These are phyloP conservation scores for Itoplectis maculator DNA, from an alignment of 2,888 invertebrate species.

Conservation along the genomic window DNA sequence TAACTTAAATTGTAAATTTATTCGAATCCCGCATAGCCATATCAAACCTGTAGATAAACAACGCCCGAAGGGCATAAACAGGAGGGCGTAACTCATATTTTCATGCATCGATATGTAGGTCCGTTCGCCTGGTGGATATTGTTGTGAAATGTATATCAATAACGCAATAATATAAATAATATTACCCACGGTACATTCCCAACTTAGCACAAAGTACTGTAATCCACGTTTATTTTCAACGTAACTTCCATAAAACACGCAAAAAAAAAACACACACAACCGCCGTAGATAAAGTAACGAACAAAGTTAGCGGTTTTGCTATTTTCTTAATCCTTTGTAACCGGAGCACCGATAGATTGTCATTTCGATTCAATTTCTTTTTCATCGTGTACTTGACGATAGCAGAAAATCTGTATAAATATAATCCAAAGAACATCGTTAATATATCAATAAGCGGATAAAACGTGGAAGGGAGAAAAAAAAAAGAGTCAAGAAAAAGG, in stretches of 20 bases:
- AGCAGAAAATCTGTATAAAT: conserved; percentile 54
- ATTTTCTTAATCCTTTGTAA: conserved; percentile 62
- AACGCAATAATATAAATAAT: conserved; percentile 46
- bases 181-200: conserved; percentile 29
- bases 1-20: conserved; percentile 50
- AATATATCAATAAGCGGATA: conserved; percentile 40
- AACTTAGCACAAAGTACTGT: conserved; percentile 30
- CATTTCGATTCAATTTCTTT: conserved; percentile 68
- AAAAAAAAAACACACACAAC: conserved; percentile 14
- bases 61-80: conserved; percentile 28
- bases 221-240: conserved; percentile 34
- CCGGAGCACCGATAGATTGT: conserved; percentile 44
- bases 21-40: conserved; percentile 58
- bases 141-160: conserved; percentile 28
- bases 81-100: conserved; percentile 62
- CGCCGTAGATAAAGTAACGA: conserved; percentile 20
- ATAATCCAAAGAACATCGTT: conserved; percentile 56
- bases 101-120: conserved; percentile 57
- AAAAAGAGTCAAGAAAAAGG: conserved; percentile 28
- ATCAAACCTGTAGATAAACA: conserved; percentile 61
- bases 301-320: conserved; percentile 37
- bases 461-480: conserved; percentile 9
- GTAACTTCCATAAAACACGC: conserved; percentile 17
- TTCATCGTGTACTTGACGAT: conserved; percentile 73
- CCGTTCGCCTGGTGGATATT: conserved; percentile 48